phyloP scores from a whole-genome alignment of 2,113 vertebrate genomes.

The Tiliqua scincoides region DNA sequence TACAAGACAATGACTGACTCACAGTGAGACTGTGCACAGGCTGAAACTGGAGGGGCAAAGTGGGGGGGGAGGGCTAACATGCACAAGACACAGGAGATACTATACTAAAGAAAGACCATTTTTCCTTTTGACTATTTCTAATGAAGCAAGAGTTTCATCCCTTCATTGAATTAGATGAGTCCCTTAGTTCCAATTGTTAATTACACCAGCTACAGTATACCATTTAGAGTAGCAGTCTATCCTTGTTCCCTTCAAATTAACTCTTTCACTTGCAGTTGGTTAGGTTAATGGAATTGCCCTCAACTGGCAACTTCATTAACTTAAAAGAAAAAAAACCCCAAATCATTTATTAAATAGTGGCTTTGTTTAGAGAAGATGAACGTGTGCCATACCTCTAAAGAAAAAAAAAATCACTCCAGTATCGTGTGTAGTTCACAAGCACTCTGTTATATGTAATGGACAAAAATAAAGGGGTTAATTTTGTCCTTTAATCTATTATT shows the following conservation, averaged over 20 bases:
- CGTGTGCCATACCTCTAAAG: constrained; percentile 32
- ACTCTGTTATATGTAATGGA: constrained; percentile 36
- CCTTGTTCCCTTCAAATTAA: constrained; percentile 59
- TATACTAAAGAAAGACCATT: constrained; percentile 51
- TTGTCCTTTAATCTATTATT: constrained; percentile 75
- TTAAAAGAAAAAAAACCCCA: constrained; percentile 2
- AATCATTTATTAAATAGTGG: constrained; percentile 19
- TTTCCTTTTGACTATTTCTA: constrained; percentile 57
- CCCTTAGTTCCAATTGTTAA: constrained; percentile 72
- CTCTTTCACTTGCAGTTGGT: constrained; percentile 50
- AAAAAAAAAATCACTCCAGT: constrained; percentile 30
- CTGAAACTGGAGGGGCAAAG: neutral
- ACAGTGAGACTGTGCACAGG: neutral
- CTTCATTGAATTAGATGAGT: constrained; percentile 64
- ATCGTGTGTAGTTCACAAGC: constrained; percentile 51
- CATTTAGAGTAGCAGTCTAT: constrained; percentile 43
- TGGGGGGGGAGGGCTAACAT: neutral
- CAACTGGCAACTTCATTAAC: constrained; percentile 19
- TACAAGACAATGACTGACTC: neutral
- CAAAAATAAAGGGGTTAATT: constrained; percentile 78
- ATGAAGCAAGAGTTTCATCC: constrained; percentile 52
- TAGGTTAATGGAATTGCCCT: constrained; percentile 37
- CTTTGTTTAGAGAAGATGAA: constrained; percentile 11
- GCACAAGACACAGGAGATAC: constrained; percentile 23
- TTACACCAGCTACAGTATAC: constrained; percentile 60